Conservation (phyloP, 2,888 invertebrate species). For the Subacronicta megacephala region DNA sequence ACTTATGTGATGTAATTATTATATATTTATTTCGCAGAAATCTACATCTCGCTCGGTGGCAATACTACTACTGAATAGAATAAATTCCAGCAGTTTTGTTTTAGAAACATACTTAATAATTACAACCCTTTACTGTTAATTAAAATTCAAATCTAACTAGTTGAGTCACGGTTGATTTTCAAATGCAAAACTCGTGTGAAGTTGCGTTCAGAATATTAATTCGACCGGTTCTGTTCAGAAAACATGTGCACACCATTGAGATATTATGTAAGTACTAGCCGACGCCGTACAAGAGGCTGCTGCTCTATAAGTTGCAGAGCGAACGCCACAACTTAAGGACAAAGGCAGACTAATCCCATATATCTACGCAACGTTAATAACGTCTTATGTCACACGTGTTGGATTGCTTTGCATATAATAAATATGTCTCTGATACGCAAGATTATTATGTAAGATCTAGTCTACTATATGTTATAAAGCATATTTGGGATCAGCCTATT, state of each 20-base stretch:
- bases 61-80: slow-evolving; percentile 36
- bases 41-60: slow-evolving; percentile 30
- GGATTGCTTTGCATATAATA: too few species aligned
- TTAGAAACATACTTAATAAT: slow-evolving; percentile 37
- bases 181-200: not conserved
- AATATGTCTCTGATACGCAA: too few species aligned
- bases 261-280: too few species aligned
- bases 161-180: slow-evolving; percentile 2
- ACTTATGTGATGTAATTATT: slow-evolving; percentile 1
- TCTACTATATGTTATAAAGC: too few species aligned
- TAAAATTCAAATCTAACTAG: slow-evolving; percentile 6
- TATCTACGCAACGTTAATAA: too few species aligned
- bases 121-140: slow-evolving; percentile 5
- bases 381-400: too few species aligned
- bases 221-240: slow-evolving; percentile 45
- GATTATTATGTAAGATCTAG: too few species aligned
- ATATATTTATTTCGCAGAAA: not conserved
- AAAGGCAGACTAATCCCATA: too few species aligned
- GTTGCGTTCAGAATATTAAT: slow-evolving; percentile 43
- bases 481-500: too few species aligned
- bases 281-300: not conserved
- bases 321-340: not conserved
- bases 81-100: slow-evolving; percentile 23
- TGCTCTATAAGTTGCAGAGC: not conserved
- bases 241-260: slow-evolving; percentile 9